These are phyloP conservation scores for Ptychoptera contaminata DNA, from an alignment of 2,888 invertebrate genomes.

Conservation along the genomic window DNA sequence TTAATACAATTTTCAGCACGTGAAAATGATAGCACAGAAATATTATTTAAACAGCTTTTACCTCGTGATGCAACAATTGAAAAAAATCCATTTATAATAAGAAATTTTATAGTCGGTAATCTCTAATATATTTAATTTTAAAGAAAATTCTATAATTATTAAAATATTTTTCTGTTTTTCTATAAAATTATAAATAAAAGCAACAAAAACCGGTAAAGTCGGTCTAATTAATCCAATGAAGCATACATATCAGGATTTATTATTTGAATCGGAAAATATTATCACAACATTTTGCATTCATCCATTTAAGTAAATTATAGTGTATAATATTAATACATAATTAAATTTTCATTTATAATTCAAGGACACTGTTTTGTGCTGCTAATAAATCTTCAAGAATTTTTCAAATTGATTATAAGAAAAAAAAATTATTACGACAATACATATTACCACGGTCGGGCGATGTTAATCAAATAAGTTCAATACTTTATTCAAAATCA, in stretches of 20 bases:
- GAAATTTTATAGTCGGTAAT: constrained; percentile 42
- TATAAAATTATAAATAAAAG: constrained; percentile 19
- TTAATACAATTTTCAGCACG: neutral
- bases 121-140: neutral
- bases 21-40: neutral
- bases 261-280: constrained; percentile 28
- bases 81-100: constrained; percentile 34
- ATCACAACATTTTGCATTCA: constrained; percentile 34
- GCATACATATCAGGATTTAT: constrained; percentile 30
- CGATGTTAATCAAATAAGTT: neutral
- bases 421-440: too few relatives aligned
- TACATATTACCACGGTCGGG: too few relatives aligned
- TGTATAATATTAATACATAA: too few relatives aligned
- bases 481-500: neutral
- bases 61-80: constrained; percentile 36
- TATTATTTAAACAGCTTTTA: constrained; percentile 13
- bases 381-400: too few relatives aligned
- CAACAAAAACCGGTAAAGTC: constrained; percentile 32
- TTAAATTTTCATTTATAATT: too few relatives aligned
- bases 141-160: neutral
- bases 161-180: neutral
- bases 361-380: too few relatives aligned
- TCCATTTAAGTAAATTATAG: constrained; percentile 15
- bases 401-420: too few relatives aligned
- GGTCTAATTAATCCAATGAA: constrained; percentile 35